Percentiles rank a stretch among this genome's conserved stretches.
Conservation (phyloP, 2,113 vertebrate species). For the Leptodactylus fuscus region DNA sequence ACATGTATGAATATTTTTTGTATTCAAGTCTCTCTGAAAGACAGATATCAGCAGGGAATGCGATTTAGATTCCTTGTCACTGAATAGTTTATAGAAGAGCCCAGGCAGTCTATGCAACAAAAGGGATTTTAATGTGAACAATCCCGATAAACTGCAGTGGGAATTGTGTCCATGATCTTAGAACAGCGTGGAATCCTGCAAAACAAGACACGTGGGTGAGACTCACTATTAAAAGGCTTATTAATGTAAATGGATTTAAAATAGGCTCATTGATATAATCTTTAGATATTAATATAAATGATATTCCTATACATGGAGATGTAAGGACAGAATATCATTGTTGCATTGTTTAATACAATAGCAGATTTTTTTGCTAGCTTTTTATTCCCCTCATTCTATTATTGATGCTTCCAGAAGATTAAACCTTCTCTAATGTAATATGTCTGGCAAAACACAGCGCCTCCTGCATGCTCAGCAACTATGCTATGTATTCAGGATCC, state of each 20-base stretch:
- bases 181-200: not conserved
- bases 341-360: slow-evolving; percentile 7
- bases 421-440: slow-evolving; percentile 15
- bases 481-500: slow-evolving; percentile 28
- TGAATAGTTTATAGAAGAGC: not conserved
- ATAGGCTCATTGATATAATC: not conserved
- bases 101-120: not conserved
- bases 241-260: slow-evolving; percentile 6
- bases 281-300: not conserved
- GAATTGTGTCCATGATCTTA: not conserved
- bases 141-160: not conserved
- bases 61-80: not conserved
- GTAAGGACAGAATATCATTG: not conserved
- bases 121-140: not conserved
- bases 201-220: not conserved
- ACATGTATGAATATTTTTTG: slow-evolving; percentile 11
- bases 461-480: slow-evolving; percentile 22
- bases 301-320: not conserved
- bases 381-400: not conserved
- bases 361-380: not conserved
- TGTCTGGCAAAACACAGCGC: slow-evolving; percentile 36
- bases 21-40: not conserved
- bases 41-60: not conserved
- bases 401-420: slow-evolving; percentile 28
- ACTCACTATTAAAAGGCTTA: not conserved